These are phyloP conservation scores for Mormyrus iriodes DNA, from an alignment of 2,113 vertebrate genomes.

Conservation along the genomic window DNA sequence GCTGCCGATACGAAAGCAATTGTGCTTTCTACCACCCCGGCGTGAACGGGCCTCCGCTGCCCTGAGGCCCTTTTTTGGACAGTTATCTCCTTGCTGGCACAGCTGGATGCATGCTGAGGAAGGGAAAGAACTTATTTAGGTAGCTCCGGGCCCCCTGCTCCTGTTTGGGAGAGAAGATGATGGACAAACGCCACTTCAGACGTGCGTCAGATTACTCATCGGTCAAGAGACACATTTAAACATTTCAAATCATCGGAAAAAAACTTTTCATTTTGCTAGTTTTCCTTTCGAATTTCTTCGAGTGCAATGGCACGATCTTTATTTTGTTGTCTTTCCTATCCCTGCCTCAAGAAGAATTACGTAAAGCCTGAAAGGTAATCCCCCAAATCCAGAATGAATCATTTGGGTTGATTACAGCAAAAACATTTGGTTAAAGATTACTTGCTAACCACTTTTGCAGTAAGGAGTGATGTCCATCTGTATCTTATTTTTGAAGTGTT, in stretches of 20 bases:
- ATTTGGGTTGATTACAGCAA: background rate
- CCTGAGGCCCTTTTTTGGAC: slow-evolving; percentile 43
- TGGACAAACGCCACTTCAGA: background rate
- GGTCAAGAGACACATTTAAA: background rate
- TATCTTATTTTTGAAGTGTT: background rate
- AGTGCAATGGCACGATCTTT: background rate
- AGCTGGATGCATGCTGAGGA: background rate
- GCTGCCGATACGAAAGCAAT: slow-evolving; percentile 83
- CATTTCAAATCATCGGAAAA: background rate
- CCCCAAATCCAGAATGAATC: background rate
- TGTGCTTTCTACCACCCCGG: slow-evolving; percentile 90
- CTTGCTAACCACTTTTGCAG: background rate
- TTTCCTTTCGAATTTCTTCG: background rate
- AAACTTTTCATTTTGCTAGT: background rate
- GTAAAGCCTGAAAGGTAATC: background rate
- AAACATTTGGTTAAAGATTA: background rate
- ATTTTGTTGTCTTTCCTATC: background rate
- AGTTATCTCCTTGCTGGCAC: background rate
- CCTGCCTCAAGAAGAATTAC: background rate
- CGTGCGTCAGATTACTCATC: background rate
- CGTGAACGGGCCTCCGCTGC: slow-evolving; percentile 79
- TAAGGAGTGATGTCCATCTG: background rate
- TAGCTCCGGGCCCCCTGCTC: background rate
- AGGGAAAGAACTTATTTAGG: background rate
- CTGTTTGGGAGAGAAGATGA: background rate